These are phyloP conservation scores for Darevskia nairensis DNA, from an alignment of 2,797 vertebrate genomes.

Conservation along the genomic window DNA sequence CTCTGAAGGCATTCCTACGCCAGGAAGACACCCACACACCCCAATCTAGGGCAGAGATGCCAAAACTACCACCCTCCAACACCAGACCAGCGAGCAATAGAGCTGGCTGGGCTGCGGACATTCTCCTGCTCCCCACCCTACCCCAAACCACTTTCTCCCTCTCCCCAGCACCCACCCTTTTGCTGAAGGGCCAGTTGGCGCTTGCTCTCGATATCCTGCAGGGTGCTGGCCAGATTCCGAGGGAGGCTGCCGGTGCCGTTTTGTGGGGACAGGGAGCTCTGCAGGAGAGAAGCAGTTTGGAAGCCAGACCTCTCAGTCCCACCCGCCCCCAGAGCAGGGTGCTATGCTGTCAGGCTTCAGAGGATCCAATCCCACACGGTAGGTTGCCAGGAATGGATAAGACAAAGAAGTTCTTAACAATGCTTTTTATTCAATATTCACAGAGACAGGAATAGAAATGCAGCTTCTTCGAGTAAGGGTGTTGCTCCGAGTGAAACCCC, in stretches of 20 bases:
- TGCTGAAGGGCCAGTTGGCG: constrained; percentile 86
- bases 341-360: too few relatives aligned
- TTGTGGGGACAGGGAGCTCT: constrained; percentile 64
- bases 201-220: constrained; percentile 87
- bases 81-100: neutral
- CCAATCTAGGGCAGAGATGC: neutral
- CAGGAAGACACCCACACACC: too few relatives aligned
- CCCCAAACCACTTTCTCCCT: too few relatives aligned
- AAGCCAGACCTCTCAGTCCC: too few relatives aligned
- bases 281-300: neutral
- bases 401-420: too few relatives aligned
- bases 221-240: constrained; percentile 83
- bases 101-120: too few relatives aligned
- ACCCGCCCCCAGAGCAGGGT: neutral
- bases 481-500: too few relatives aligned
- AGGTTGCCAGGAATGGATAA: neutral
- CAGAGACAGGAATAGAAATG: too few relatives aligned
- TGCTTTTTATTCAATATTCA: too few relatives aligned
- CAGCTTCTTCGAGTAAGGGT: too few relatives aligned
- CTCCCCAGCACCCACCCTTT: constrained; percentile 77
- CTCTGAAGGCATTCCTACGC: neutral
- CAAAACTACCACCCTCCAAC: neutral
- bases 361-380: too few relatives aligned
- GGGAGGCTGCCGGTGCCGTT: constrained; percentile 84
- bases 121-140: too few relatives aligned